Percentiles rank a stretch among this genome's conserved stretches.
Conservation (phyloP, 2,888 invertebrate genomes). For the Diploptera punctata region DNA sequence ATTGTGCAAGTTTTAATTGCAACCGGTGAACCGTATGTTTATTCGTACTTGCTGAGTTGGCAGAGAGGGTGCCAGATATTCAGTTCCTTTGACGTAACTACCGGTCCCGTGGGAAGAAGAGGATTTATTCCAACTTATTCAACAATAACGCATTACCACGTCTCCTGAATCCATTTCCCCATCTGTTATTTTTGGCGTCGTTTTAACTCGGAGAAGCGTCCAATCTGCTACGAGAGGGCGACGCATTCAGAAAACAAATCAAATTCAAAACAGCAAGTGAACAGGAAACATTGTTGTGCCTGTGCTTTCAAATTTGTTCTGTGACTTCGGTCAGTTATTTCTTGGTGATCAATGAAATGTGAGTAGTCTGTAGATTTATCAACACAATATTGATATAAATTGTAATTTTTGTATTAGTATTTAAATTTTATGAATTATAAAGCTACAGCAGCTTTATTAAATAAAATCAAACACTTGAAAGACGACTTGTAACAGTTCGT, state of each 20-base stretch:
- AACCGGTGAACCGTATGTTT: neutral
- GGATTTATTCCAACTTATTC: neutral
- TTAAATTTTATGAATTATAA: too few species aligned
- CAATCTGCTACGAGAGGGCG: neutral
- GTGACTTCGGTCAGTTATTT: neutral
- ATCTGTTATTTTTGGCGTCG: slow-evolving; percentile 18
- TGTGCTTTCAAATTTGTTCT: slow-evolving; percentile 1
- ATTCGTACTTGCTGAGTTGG: slow-evolving; percentile 34
- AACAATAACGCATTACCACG: neutral
- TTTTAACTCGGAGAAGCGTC: slow-evolving; percentile 13
- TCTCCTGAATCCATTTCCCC: slow-evolving; percentile 9
- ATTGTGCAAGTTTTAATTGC: neutral
- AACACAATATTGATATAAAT: neutral
- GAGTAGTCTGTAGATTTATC: neutral
- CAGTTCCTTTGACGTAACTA: slow-evolving; percentile 28
- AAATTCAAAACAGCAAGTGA: slow-evolving; percentile 24
- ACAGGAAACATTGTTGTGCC: neutral
- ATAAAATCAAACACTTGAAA: too few species aligned
- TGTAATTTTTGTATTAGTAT: neutral
- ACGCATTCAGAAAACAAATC: slow-evolving; percentile 23
- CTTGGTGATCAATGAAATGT: slow-evolving; percentile 22
- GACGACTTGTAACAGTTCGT: too few species aligned
- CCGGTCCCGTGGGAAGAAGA: neutral
- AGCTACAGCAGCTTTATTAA: too few species aligned
- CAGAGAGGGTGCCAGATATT: slow-evolving; percentile 19